These are phyloP conservation scores for Rhyacichthys aspro DNA, from an alignment of 2,797 vertebrate species.

Conservation along the genomic window DNA sequence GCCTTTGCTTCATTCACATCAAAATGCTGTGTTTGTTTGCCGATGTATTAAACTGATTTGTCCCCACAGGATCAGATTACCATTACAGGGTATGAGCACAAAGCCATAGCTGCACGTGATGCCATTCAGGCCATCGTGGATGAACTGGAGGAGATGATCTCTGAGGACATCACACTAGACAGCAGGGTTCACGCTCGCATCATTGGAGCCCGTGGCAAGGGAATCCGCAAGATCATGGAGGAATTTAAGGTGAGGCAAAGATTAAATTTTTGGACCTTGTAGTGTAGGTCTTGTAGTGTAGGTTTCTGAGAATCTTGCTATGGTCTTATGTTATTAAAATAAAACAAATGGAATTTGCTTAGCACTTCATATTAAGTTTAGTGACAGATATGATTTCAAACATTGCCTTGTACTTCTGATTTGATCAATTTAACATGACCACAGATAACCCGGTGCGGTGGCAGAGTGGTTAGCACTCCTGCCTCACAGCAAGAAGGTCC, in stretches of 20 bases:
- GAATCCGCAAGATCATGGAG: constrained; percentile 98
- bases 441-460: too few relatives aligned
- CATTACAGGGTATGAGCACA: constrained; percentile 96
- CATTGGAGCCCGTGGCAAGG: constrained; percentile 95
- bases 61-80: constrained; percentile 91
- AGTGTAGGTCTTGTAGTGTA: too few relatives aligned
- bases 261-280: not conserved
- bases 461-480: too few relatives aligned
- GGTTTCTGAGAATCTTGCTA: too few relatives aligned
- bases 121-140: constrained; percentile 94
- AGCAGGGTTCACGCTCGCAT: constrained; percentile 96
- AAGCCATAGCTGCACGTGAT: constrained; percentile 90
- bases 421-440: too few relatives aligned
- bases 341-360: too few relatives aligned
- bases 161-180: constrained; percentile 93
- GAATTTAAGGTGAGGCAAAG: constrained; percentile 91
- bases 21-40: not conserved
- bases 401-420: too few relatives aligned
- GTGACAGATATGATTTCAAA: too few relatives aligned
- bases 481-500: too few relatives aligned
- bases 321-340: too few relatives aligned
- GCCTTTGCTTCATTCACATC: not conserved
- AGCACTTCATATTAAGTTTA: too few relatives aligned
- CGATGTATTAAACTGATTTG: not conserved
- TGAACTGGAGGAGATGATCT: constrained; percentile 96